These are phyloP conservation scores for Sebastes iracundus DNA, from an alignment of 2,797 vertebrate species.

Conservation along the genomic window DNA sequence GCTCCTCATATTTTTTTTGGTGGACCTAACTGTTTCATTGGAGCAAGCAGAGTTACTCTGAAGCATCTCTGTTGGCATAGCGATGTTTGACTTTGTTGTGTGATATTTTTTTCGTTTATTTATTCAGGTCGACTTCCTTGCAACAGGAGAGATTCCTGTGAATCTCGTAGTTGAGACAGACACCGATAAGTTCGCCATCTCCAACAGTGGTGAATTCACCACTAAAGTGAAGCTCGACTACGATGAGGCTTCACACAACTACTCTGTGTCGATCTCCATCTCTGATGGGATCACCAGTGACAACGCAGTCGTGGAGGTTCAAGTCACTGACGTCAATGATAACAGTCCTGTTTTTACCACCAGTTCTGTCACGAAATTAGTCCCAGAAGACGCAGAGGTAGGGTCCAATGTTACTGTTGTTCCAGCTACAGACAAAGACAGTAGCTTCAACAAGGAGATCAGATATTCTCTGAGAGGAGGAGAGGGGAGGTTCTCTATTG, in stretches of 20 bases:
- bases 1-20: too few species aligned
- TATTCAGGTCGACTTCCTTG: constrained; percentile 53
- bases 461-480: constrained; percentile 77
- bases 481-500: constrained; percentile 75
- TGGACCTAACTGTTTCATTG: too few species aligned
- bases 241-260: constrained; percentile 73
- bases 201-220: constrained; percentile 62
- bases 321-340: constrained; percentile 83
- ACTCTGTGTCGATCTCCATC: constrained; percentile 77
- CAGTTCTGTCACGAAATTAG: background rate
- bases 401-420: constrained; percentile 44
- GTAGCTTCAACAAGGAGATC: constrained; percentile 80
- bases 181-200: constrained; percentile 70
- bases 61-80: background rate
- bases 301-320: constrained; percentile 67
- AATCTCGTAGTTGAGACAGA: constrained; percentile 62
- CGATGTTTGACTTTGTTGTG: background rate
- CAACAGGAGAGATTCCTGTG: background rate
- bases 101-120: background rate
- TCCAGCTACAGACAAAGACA: constrained; percentile 74
- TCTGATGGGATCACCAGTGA: constrained; percentile 71
- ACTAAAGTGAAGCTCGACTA: constrained; percentile 77
- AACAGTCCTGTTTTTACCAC: constrained; percentile 77
- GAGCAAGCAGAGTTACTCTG: background rate
- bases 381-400: constrained; percentile 54